A percentile compares a stretch with the other conserved stretches of the same genome.
Evolutionary conservation across 2,888 invertebrate species (phyloP).

Genomic region (Sinopyrophorus schimmeli): DNA sequence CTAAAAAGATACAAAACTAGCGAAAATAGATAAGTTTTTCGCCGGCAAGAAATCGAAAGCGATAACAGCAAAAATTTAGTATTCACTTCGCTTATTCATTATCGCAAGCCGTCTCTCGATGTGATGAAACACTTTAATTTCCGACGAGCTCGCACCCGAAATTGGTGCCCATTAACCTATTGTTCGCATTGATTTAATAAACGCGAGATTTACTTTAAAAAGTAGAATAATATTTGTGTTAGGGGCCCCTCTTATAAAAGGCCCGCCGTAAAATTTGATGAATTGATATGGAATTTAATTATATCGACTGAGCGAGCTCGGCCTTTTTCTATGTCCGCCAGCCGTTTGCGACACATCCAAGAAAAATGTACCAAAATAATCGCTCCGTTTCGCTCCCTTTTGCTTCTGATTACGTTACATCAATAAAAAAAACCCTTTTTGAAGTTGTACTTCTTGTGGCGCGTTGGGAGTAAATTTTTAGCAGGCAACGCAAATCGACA

Average conservation of each 20-base stretch:
- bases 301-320: constrained; percentile 34
- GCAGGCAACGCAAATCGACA: no score
- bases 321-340: constrained; percentile 20
- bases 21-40: no score
- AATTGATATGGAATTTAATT: constrained; percentile 44
- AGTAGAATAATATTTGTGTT: constrained; percentile 42
- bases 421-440: no score
- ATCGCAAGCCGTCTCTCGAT: constrained; percentile 32
- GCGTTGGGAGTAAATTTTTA: no score
- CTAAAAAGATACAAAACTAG: no score
- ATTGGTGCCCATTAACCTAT: constrained; percentile 42
- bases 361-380: constrained; percentile 31
- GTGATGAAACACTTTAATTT: constrained; percentile 48
- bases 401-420: constrained; percentile 23
- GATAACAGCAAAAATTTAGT: constrained; percentile 36
- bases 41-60: no score
- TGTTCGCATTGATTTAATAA: constrained; percentile 46
- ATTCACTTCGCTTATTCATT: constrained; percentile 37
- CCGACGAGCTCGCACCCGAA: constrained; percentile 38
- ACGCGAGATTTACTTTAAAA: constrained; percentile 43
- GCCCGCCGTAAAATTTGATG: constrained; percentile 41
- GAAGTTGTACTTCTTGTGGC: no score
- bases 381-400: constrained; percentile 23
- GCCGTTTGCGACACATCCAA: constrained; percentile 23
- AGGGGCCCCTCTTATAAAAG: constrained; percentile 33